Percentiles rank a stretch among this genome's conserved stretches.
Evolutionary conservation across 2,888 invertebrate genomes (phyloP).

Genomic region (Pocota personata): DNA sequence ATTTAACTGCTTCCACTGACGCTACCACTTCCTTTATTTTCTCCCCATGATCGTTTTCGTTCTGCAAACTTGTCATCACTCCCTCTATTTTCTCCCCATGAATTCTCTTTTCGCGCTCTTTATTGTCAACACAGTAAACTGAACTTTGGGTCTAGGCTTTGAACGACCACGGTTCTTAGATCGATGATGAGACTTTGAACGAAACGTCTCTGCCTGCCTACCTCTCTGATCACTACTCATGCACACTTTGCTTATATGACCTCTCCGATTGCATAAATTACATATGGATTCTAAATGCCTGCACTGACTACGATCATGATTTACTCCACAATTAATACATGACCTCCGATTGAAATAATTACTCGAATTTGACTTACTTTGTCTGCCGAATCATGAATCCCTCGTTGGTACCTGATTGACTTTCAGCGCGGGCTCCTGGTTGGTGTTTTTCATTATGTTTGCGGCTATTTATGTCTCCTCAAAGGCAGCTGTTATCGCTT

Average conservation of each 20-base stretch:
- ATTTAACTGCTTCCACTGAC: too few relatives aligned
- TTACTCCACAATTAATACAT: neutral
- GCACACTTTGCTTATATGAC: slow-evolving; percentile 13
- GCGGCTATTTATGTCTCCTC: slow-evolving; percentile 15
- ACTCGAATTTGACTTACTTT: too few relatives aligned
- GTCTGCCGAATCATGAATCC: too few relatives aligned
- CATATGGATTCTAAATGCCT: neutral
- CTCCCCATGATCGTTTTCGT: too few relatives aligned
- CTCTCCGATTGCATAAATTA: neutral
- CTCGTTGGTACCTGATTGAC: neutral
- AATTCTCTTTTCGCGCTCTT: too few relatives aligned
- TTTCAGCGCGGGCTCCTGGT: neutral
- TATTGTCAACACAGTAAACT: too few relatives aligned
- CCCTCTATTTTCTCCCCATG: too few relatives aligned
- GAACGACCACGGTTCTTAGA: slow-evolving; percentile 3
- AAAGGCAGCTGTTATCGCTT: neutral
- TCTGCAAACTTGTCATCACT: too few relatives aligned
- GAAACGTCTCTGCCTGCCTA: neutral
- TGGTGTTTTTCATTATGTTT: neutral
- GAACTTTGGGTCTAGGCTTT: neutral
- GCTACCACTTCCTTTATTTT: too few relatives aligned
- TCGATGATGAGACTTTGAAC: neutral
- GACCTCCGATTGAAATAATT: neutral
- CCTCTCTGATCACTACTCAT: slow-evolving; percentile 2
- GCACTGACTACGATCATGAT: slow-evolving; percentile 8